Evolutionary conservation across 1,140 invertebrate species (phyloP).

Genomic region (Neuroterus valhalla): DNA sequence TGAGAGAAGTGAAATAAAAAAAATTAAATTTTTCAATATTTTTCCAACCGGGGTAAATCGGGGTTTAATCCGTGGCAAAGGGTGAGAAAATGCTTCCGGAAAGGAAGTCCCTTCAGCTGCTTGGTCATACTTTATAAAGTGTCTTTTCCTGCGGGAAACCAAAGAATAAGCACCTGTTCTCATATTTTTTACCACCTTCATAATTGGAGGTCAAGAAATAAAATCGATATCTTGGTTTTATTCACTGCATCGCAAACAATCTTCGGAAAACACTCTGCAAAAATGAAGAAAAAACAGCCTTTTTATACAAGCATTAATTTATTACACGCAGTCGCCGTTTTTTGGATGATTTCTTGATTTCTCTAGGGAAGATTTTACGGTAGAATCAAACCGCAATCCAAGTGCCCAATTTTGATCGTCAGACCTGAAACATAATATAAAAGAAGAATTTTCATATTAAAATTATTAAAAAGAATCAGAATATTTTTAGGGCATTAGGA

Average conservation of each 20-base stretch:
- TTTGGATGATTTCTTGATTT: conserved; percentile 3
- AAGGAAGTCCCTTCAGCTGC: too few relatives aligned
- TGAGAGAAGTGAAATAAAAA: too few relatives aligned
- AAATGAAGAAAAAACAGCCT: neutral
- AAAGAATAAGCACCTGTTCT: too few relatives aligned
- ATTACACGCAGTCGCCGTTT: conserved; percentile 8
- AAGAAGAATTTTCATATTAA: neutral
- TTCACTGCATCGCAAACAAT: conserved; percentile 1
- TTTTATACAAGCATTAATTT: conserved; percentile 7
- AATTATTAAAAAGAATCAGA: neutral
- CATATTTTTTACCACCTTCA: neutral
- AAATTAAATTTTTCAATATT: too few relatives aligned
- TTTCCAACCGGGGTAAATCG: too few relatives aligned
- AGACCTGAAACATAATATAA: neutral
- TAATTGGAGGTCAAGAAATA: neutral
- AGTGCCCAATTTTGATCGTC: neutral
- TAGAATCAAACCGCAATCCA: conserved; percentile 1
- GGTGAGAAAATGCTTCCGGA: too few relatives aligned
- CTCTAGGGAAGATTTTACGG: neutral
- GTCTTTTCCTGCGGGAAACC: too few relatives aligned
- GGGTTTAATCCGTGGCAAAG: too few relatives aligned
- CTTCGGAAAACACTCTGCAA: neutral
- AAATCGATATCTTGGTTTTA: conserved; percentile 1
- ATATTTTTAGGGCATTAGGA: too few relatives aligned
- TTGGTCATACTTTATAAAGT: too few relatives aligned